Evolutionary conservation across 2,113 vertebrate genomes (phyloP), one percentile per base, ranked within the genome.

Genomic region (Heterocephalus glaber): DNA sequence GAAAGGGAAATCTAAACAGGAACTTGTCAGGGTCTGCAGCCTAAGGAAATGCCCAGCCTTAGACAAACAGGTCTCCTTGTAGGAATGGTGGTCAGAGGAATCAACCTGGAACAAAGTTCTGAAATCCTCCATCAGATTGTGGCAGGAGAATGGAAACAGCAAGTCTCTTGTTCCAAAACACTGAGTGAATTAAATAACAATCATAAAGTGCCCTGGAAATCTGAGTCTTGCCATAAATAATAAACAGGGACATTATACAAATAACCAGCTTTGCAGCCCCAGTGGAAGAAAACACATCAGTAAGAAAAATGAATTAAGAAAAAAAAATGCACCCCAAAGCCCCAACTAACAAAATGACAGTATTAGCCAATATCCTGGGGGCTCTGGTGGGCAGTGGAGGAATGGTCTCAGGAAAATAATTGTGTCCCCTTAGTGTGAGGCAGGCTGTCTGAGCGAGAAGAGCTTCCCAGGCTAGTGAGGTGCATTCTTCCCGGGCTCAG

Each of bases 221-320:
- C 89, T 4, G 86, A 94, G 81, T 94, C 97, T 95, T 47, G 70
- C 91, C 92, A 97, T 98, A 97, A 98, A 97, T 97, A 97, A 97
- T 97, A 96, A 97, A 97, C 97, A 97, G 97, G 86, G 65, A 94
- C 24, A 0, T 90, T 97, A 94, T 96, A 96, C 96, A 97, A 96
- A 97, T 94, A 97, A 83, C 60, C 52, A 94, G 93, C 80, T 97
- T 93, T 87, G 91, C 81, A 91, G 94, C 95, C 96, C 96, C 91
- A 86, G 91, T 92, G 84, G 96, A 95, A 91, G 84, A 85, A 97
- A 97, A 97, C 96, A 96, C 91, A 96, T 98, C 96, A 97, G 92
- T 65, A 94, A 97, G 96, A 97, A 97, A 97, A 98, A 98, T 97
- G 96, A 95, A 97, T 86, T 94, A 58, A 96, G 96, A 74, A 96